Evolutionary conservation across 1,140 invertebrate species (phyloP).

Genomic region (Macrocentrus cingulum): DNA sequence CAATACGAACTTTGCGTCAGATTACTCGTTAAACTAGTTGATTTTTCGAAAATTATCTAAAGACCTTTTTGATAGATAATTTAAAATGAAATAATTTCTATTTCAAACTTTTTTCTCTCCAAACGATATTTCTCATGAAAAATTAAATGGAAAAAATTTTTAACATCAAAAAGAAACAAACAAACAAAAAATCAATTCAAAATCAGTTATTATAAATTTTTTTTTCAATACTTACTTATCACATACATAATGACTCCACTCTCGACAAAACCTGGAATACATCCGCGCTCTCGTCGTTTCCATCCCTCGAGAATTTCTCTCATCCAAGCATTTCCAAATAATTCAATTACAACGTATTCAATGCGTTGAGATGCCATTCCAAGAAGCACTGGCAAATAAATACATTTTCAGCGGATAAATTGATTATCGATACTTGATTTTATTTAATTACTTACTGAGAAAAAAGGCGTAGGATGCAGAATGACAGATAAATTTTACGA

Average conservation of each 20-base stretch:
- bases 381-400: constrained; percentile 65
- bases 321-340: constrained; percentile 76
- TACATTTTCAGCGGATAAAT: neutral
- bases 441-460: constrained; percentile 66
- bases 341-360: constrained; percentile 76
- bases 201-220: too few relatives aligned
- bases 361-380: constrained; percentile 81
- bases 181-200: too few relatives aligned
- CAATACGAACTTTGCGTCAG: too few relatives aligned
- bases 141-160: too few relatives aligned
- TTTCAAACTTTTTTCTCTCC: too few relatives aligned
- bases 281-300: constrained; percentile 78
- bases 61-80: too few relatives aligned
- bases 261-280: constrained; percentile 83
- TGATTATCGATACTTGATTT: constrained; percentile 2
- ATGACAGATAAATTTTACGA: constrained; percentile 92
- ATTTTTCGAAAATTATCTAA: too few relatives aligned
- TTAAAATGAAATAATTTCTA: too few relatives aligned
- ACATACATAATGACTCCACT: constrained; percentile 80
- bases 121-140: too few relatives aligned
- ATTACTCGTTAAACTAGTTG: too few relatives aligned
- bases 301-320: constrained; percentile 68
- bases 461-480: constrained; percentile 88
- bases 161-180: too few relatives aligned
- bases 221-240: constrained; percentile 72